phyloP scores from a whole-genome alignment of 2,113 vertebrate genomes.

The Salvelinus fontinalis region DNA sequence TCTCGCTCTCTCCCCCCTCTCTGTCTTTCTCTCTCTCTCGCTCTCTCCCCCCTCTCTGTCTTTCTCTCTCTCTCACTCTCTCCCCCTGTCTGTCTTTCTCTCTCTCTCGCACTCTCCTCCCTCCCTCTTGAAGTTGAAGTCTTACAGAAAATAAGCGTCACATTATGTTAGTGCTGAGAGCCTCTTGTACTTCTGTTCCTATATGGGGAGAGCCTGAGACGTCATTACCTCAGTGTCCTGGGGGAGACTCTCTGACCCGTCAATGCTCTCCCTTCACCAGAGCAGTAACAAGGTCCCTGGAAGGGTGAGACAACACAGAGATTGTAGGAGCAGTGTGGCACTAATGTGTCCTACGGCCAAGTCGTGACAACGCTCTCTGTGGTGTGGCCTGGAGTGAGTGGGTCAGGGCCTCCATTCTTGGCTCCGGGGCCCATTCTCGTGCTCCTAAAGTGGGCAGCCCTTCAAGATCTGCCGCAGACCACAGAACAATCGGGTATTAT shows the following conservation, averaged over 20 bases:
- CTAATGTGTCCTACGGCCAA: constrained; percentile 50
- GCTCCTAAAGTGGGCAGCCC: constrained; percentile 74
- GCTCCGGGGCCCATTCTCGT: constrained; percentile 56
- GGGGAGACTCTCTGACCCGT: constrained; percentile 38
- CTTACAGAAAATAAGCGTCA: constrained; percentile 46
- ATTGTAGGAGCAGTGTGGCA: constrained; percentile 53
- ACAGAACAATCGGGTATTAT: constrained; percentile 74
- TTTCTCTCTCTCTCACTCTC: background rate
- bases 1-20: background rate
- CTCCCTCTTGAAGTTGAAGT: constrained; percentile 31
- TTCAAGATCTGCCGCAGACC: constrained; percentile 68
- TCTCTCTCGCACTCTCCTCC: constrained; percentile 5
- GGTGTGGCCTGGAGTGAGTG: constrained; percentile 47
- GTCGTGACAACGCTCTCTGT: constrained; percentile 49
- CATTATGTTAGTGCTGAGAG: constrained; percentile 38
- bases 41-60: background rate
- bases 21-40: constrained; percentile 5
- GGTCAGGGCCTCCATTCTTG: constrained; percentile 40
- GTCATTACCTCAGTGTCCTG: constrained; percentile 41
- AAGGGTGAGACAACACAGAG: constrained; percentile 45
- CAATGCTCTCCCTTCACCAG: constrained; percentile 24
- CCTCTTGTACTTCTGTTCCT: constrained; percentile 35
- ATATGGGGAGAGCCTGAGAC: constrained; percentile 33
- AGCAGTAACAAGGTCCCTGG: constrained; percentile 19
- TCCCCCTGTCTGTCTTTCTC: background rate